phyloP scores from a whole-genome alignment of 2,797 vertebrate genomes.

The Antrozous pallidus region DNA sequence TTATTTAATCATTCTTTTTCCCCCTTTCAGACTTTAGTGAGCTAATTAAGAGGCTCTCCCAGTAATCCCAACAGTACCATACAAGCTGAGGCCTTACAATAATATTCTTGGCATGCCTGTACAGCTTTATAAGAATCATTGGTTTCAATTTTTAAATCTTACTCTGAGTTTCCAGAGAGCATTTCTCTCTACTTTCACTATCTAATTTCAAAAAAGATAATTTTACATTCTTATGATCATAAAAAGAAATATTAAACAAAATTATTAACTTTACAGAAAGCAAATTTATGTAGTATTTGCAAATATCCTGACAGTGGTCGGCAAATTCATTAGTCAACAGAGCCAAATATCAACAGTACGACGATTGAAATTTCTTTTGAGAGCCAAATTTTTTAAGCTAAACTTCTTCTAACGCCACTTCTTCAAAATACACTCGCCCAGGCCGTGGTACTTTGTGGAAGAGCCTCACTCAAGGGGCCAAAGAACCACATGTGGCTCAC shows the following conservation, averaged over 20 bases:
- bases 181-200: neutral
- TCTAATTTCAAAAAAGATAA: neutral
- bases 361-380: too few species aligned
- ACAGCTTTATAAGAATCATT: neutral
- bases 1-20: neutral
- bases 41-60: neutral
- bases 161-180: neutral
- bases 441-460: too few species aligned
- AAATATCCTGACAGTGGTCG: neutral
- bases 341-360: too few species aligned
- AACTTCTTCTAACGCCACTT: too few species aligned
- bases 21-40: neutral
- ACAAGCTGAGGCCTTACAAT: neutral
- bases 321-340: too few species aligned
- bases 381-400: too few species aligned
- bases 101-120: neutral
- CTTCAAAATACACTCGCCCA: too few species aligned
- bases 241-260: slow-evolving; percentile 4
- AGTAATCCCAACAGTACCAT: too few species aligned
- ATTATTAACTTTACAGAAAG: neutral
- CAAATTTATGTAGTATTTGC: slow-evolving; percentile 17
- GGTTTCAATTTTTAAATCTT: neutral
- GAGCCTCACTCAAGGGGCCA: too few species aligned
- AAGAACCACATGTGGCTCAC: too few species aligned
- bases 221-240: neutral